Evolutionary conservation across 2,797 vertebrate genomes (phyloP), one percentile per base, ranked within the genome.

Genomic region (Sciaenops ocellatus): DNA sequence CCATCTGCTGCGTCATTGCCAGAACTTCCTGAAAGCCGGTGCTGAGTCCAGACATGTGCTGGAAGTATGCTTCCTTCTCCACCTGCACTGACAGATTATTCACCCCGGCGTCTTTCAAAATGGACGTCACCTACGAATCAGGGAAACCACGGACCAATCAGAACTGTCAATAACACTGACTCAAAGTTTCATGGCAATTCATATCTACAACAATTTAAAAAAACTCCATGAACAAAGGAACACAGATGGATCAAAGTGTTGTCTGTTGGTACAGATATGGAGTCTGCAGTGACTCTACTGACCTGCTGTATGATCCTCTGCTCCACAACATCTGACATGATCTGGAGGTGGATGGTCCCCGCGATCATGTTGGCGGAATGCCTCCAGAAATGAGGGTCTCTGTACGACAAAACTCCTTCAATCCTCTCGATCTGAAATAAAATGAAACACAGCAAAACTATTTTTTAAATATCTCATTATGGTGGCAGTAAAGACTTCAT

Each of bases 11-110:
- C 16, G 98, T 99, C 97, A 99, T 97, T 2, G 96, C 96, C 79
- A 99, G 95, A 78, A 99, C 96, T 79, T 99, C 98, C 11, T 98
- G 97, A 90, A 99, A 99, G 56, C 97, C 98, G 1, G 97, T 97
- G 92, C 98, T 98, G 20, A 99, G 97, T 72, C 98, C 98, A 0
- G 98, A 99, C 98, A 99, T 99, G 88, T 99, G 98, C 88, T 99
- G 98, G 92, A 99, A 99, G 89, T 98, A 99, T 1, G 98, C 97
- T 77, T 99, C 98, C 89, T 99, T 99, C 93, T 99, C 98, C 90
- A 99, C 96, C 87, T 99, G 98, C 30, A 99, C 94, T 1, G 97
- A 98, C 85, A 99, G 92, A 67, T 99, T 99, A 78, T 99, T 99
- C 77, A 99, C 96, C 0, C 98, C 98, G 0, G 95, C 97, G 71